Percentiles rank a stretch among this genome's conserved stretches.
Conservation (phyloP, 53 echinoderm and acorn worm species). For the Astropecten irregularis region DNA sequence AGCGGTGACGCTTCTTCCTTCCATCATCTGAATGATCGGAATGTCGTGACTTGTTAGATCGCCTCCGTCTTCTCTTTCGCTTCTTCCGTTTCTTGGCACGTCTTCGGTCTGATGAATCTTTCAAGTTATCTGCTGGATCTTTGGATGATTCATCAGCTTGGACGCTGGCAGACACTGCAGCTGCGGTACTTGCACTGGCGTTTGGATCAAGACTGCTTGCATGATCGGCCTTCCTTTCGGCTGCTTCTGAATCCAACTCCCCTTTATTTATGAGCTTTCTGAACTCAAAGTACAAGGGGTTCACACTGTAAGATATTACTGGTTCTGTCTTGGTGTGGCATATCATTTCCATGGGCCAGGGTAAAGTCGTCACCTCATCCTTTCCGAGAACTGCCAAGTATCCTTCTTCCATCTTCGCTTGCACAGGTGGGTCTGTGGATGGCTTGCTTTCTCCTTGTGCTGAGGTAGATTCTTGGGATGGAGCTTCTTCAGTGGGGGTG, state of each 20-base stretch:
- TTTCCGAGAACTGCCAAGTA: conserved; percentile 77
- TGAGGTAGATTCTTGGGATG: background rate
- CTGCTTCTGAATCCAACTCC: conserved; percentile 6
- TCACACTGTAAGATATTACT: conserved; percentile 78
- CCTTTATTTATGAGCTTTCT: conserved; percentile 54
- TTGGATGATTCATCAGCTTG: background rate
- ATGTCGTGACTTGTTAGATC: conserved; percentile 5
- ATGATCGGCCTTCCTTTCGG: background rate
- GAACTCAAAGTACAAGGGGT: conserved; percentile 90
- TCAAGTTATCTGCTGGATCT: background rate
- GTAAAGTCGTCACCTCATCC: conserved; percentile 76
- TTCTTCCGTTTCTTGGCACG: conserved; percentile 44
- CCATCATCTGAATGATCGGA: conserved; percentile 55
- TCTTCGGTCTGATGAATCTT: conserved; percentile 37
- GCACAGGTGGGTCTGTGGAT: conserved; percentile 32
- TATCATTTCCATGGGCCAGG: conserved; percentile 91
- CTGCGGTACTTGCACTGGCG: background rate
- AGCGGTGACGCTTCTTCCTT: conserved; percentile 49
- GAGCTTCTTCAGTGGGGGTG: background rate
- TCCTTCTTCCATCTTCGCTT: conserved; percentile 75
- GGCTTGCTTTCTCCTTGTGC: background rate
- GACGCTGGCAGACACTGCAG: background rate
- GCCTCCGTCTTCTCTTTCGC: conserved; percentile 36
- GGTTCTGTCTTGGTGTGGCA: conserved; percentile 66
- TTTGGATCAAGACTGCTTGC: background rate